phyloP scores from a whole-genome alignment of 92 coral and sea anemone genomes.

The Metridium senile region DNA sequence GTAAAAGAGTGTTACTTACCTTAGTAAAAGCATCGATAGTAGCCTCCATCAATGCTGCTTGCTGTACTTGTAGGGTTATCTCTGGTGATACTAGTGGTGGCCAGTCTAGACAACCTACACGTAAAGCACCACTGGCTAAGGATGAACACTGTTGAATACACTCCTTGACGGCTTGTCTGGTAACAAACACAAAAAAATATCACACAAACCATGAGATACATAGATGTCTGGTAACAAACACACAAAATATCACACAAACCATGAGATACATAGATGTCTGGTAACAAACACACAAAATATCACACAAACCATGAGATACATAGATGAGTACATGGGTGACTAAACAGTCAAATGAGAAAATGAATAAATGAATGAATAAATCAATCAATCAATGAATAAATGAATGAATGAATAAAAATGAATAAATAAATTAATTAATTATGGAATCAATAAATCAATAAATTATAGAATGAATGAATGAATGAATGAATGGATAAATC shows the following conservation, averaged over 20 bases:
- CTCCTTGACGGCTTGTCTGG: constrained; percentile 82
- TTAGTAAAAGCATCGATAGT: constrained; percentile 52
- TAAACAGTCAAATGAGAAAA: background rate
- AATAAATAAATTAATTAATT: background rate
- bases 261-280: no score
- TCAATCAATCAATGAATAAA: no score
- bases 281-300: no score
- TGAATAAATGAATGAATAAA: no score
- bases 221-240: no score
- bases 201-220: no score
- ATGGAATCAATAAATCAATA: background rate
- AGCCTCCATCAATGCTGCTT: constrained; percentile 57
- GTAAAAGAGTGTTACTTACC: no score
- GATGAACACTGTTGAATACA: constrained; percentile 65
- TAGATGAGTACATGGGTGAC: no score
- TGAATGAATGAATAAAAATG: no score
- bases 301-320: no score
- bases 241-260: no score
- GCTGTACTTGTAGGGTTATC: constrained; percentile 67
- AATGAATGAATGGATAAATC: constrained; percentile 3
- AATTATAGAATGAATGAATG: background rate
- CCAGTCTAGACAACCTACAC: constrained; percentile 82
- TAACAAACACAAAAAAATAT: constrained; percentile 1
- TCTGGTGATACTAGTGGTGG: constrained; percentile 70
- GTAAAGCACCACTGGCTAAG: constrained; percentile 67